Evolutionary conservation across 2,113 vertebrate genomes (phyloP).

Genomic region (Benitochromis conjunctus): DNA sequence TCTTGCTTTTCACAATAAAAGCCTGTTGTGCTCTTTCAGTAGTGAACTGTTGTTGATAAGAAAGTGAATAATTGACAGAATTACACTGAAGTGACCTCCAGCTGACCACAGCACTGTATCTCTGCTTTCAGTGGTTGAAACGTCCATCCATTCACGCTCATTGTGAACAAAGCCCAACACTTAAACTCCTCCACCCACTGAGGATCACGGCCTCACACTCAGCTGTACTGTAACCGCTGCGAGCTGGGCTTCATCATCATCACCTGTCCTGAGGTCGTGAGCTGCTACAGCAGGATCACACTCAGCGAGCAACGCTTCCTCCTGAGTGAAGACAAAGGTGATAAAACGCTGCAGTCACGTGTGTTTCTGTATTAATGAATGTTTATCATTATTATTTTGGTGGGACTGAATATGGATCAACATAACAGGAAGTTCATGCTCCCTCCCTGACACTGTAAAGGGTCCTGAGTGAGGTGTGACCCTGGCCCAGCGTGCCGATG

Average conservation of each 20-base stretch:
- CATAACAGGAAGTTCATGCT: too few relatives aligned
- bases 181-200: background rate
- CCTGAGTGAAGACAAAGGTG: too few relatives aligned
- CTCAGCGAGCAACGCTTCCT: background rate
- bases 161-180: background rate
- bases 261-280: background rate
- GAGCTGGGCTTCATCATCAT: background rate
- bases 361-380: background rate
- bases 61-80: background rate
- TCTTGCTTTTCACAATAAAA: background rate
- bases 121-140: too few relatives aligned
- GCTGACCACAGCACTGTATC: background rate
- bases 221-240: background rate
- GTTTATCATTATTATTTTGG: background rate
- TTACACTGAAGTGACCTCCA: background rate
- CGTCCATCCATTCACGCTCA: background rate
- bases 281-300: too few relatives aligned
- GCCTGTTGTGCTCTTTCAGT: background rate
- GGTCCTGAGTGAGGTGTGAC: background rate
- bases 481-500: background rate
- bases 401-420: too few relatives aligned
- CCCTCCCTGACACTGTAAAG: background rate
- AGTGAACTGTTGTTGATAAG: background rate
- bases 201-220: background rate
- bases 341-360: background rate